These are phyloP conservation scores for Cyprinus carpio DNA, from an alignment of 2,113 vertebrate genomes.

Conservation along the genomic window DNA sequence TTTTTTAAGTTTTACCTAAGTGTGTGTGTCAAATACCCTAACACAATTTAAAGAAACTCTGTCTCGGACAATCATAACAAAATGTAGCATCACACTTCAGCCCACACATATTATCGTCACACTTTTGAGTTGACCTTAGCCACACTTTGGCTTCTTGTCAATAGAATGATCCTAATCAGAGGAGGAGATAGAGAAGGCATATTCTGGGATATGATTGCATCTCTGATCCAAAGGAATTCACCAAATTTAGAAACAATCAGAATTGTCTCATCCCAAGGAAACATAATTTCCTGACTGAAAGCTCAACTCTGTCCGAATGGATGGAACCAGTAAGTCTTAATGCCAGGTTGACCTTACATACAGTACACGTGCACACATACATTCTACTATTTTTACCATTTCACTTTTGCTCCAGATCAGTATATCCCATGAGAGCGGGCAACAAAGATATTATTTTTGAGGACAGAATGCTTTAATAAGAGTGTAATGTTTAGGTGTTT, in stretches of 20 bases:
- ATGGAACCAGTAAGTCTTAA: slow-evolving; percentile 10
- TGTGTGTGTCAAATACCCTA: background rate
- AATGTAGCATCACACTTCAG: background rate
- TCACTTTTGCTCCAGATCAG: slow-evolving; percentile 17
- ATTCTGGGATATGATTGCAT: slow-evolving; percentile 37
- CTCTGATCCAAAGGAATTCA: slow-evolving; percentile 59
- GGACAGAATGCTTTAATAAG: background rate
- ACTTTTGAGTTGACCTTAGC: slow-evolving; percentile 18
- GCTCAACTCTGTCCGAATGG: slow-evolving; percentile 10
- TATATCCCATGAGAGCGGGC: background rate
- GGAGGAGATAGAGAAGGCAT: slow-evolving; percentile 24
- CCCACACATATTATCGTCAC: background rate
- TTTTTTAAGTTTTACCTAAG: background rate
- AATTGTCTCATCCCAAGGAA: slow-evolving; percentile 54
- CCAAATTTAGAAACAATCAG: slow-evolving; percentile 71
- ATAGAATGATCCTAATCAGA: slow-evolving; percentile 32
- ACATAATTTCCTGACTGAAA: slow-evolving; percentile 66
- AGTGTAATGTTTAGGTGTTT: too few species aligned
- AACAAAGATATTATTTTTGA: background rate
- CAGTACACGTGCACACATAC: background rate
- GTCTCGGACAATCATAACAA: background rate
- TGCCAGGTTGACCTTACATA: background rate
- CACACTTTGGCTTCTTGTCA: background rate
- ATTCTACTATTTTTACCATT: slow-evolving; percentile 25
- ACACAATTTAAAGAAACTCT: background rate